phyloP scores from a whole-genome alignment of 2,113 vertebrate species.

The Hipposideros armiger region DNA sequence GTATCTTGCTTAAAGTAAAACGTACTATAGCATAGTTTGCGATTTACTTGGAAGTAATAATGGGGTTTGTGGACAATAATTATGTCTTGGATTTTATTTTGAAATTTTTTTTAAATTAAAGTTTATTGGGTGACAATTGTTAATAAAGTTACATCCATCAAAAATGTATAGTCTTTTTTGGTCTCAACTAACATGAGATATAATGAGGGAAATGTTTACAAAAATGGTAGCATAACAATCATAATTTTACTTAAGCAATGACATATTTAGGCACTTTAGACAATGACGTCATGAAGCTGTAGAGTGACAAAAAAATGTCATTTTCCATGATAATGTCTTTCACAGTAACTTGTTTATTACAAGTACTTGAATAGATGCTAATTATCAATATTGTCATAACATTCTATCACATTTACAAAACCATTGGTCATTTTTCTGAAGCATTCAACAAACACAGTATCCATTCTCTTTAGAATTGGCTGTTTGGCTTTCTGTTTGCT shows the following conservation, averaged over 20 bases:
- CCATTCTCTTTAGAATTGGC: not conserved
- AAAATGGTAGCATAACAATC: not conserved
- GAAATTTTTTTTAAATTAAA: not conserved
- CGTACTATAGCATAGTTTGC: not conserved
- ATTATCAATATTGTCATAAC: not conserved
- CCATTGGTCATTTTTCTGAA: not conserved
- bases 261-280: not conserved
- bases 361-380: not conserved
- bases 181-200: not conserved
- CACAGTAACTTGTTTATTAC: not conserved
- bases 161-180: not conserved
- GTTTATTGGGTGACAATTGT: too few relatives aligned
- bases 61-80: not conserved
- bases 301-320: not conserved
- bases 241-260: not conserved
- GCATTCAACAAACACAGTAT: not conserved
- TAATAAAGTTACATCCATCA: not conserved
- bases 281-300: not conserved
- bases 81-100: slow-evolving; percentile 38
- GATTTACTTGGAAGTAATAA: not conserved
- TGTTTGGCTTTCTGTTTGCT: not conserved
- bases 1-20: not conserved
- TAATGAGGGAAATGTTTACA: not conserved
- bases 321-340: not conserved
- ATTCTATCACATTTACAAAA: not conserved